Conservation (phyloP, 2,113 vertebrate species). For the Castor canadensis region DNA sequence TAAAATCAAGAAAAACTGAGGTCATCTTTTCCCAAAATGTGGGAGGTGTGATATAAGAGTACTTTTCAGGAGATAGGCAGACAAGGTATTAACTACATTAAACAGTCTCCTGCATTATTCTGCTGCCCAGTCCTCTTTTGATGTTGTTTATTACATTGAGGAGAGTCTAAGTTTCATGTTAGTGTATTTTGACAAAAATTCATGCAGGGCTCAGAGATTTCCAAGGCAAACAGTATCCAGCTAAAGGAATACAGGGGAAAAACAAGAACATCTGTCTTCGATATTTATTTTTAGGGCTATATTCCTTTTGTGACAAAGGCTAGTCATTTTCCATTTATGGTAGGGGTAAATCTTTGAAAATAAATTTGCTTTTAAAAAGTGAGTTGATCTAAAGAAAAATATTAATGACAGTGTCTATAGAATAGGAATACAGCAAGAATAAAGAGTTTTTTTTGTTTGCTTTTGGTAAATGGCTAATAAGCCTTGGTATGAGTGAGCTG, state of each 20-base stretch:
- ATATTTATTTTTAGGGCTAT: constrained; percentile 7
- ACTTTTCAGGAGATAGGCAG: not conserved
- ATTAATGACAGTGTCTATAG: not conserved
- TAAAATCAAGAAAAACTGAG: not conserved
- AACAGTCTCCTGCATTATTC: not conserved
- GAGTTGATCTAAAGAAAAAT: not conserved
- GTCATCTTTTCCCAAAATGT: not conserved
- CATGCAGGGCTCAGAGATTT: not conserved
- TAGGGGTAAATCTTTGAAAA: not conserved
- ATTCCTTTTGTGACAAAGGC: constrained; percentile 13
- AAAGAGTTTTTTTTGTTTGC: not conserved
- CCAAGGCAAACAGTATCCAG: not conserved
- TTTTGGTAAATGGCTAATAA: not conserved
- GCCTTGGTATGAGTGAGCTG: not conserved
- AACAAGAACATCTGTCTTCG: not conserved
- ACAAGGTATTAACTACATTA: not conserved
- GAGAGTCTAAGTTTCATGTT: not conserved
- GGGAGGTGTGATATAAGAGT: not conserved
- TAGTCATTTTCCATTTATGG: not conserved
- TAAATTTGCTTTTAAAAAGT: not conserved
- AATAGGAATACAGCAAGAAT: not conserved
- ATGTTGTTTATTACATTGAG: not conserved
- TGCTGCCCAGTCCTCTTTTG: not conserved
- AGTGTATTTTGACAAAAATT: not conserved
- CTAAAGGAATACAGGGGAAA: not conserved